These are phyloP conservation scores for Autographa pulchrina DNA, from an alignment of 2,888 invertebrate species.

Conservation along the genomic window DNA sequence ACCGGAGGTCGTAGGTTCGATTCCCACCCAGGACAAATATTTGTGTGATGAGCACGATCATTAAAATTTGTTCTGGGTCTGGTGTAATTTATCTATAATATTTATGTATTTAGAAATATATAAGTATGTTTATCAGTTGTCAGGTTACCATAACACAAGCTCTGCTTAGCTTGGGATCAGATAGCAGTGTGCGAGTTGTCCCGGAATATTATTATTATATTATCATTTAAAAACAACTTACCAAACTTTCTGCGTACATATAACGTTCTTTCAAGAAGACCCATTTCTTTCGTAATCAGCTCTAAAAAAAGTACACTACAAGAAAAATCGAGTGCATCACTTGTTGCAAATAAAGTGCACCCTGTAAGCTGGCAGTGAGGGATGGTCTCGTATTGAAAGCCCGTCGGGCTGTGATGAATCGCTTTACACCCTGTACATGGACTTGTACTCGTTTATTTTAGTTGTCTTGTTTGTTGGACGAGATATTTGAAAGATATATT, in stretches of 20 bases:
- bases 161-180: too few relatives aligned
- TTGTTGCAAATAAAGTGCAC: conserved; percentile 7
- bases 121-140: too few relatives aligned
- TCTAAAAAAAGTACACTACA: background rate
- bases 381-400: conserved; percentile 48
- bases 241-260: background rate
- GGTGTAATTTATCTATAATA: too few relatives aligned
- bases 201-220: too few relatives aligned
- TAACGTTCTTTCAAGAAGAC: background rate
- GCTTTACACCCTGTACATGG: conserved; percentile 36
- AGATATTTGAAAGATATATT: background rate
- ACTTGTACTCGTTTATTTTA: conserved; percentile 9
- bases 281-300: background rate
- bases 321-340: background rate
- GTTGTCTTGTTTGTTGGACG: background rate
- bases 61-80: too few relatives aligned
- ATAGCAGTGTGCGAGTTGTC: too few relatives aligned
- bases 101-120: too few relatives aligned
- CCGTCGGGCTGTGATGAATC: conserved; percentile 50
- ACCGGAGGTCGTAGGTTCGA: too few relatives aligned
- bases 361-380: conserved; percentile 24
- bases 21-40: too few relatives aligned
- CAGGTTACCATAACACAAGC: too few relatives aligned
- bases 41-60: too few relatives aligned
- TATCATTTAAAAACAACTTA: background rate